Evolutionary conservation across 92 coral and sea anemone species (phyloP).

Genomic region (Desmophyllum pertusum): DNA sequence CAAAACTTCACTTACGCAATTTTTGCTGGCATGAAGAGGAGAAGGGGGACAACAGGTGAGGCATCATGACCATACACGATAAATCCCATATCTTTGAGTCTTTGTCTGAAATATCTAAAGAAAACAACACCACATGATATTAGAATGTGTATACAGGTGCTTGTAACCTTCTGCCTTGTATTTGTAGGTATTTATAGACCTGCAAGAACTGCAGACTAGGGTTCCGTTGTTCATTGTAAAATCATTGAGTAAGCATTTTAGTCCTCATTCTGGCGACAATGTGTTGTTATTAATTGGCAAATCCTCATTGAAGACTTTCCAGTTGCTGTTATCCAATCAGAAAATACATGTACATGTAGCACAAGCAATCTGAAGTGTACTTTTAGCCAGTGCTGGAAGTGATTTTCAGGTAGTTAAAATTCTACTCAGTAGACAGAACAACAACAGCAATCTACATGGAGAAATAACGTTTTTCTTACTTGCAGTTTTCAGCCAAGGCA

Average conservation of each 20-base stretch:
- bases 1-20: conserved; percentile 70
- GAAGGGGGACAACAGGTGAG: conserved; percentile 91
- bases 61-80: conserved; percentile 97
- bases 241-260: too few species aligned
- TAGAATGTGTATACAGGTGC: background rate
- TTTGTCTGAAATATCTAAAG: conserved; percentile 84
- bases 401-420: background rate
- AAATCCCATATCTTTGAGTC: conserved; percentile 92
- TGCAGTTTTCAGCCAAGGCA: conserved; percentile 82
- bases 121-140: background rate
- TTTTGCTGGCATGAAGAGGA: conserved; percentile 92
- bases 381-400: background rate
- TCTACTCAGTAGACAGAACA: background rate
- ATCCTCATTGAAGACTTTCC: too few species aligned
- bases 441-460: background rate
- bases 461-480: conserved; percentile 49
- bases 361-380: background rate
- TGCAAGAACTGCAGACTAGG: too few species aligned
- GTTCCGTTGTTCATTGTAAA: too few species aligned
- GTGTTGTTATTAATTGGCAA: too few species aligned
- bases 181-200: too few species aligned
- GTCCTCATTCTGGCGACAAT: background rate
- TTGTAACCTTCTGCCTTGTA: background rate
- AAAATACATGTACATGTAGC: too few species aligned
- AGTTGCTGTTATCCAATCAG: too few species aligned